Evolutionary conservation across 2,113 vertebrate species (phyloP).

Genomic region (Datnioides undecimradiatus): DNA sequence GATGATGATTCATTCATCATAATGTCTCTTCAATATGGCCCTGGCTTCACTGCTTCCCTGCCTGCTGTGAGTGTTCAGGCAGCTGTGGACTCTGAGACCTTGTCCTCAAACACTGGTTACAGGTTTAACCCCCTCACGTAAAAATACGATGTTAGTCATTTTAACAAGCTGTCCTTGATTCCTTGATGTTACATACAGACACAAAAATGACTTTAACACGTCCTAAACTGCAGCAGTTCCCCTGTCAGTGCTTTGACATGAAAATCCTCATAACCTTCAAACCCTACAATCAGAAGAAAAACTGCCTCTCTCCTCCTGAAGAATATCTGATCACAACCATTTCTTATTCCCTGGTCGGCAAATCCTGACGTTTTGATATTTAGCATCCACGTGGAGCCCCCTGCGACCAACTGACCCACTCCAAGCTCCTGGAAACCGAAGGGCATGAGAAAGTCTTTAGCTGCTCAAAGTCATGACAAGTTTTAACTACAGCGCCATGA

Average conservation of each 20-base stretch:
- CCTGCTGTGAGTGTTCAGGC: not conserved
- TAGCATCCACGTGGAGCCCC: no score
- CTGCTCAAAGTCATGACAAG: no score
- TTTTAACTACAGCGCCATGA: no score
- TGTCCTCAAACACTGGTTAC: not conserved
- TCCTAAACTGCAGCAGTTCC: not conserved
- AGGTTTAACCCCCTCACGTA: not conserved
- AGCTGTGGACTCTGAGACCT: not conserved
- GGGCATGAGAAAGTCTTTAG: no score
- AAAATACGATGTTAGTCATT: not conserved
- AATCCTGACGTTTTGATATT: no score
- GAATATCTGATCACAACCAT: no score
- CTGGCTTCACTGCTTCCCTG: not conserved
- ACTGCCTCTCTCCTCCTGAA: no score
- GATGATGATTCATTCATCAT: conserved; percentile 7
- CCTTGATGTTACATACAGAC: not conserved
- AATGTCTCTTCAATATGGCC: conserved; percentile 1
- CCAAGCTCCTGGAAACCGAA: no score
- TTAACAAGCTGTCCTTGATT: not conserved
- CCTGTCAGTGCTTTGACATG: not conserved
- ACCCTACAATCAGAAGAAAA: no score
- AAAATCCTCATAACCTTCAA: not conserved
- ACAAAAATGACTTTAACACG: not conserved
- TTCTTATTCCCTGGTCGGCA: no score
- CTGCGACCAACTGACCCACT: no score